Evolutionary conservation across 2,113 vertebrate species (phyloP).

Genomic region (Dinomys branickii): DNA sequence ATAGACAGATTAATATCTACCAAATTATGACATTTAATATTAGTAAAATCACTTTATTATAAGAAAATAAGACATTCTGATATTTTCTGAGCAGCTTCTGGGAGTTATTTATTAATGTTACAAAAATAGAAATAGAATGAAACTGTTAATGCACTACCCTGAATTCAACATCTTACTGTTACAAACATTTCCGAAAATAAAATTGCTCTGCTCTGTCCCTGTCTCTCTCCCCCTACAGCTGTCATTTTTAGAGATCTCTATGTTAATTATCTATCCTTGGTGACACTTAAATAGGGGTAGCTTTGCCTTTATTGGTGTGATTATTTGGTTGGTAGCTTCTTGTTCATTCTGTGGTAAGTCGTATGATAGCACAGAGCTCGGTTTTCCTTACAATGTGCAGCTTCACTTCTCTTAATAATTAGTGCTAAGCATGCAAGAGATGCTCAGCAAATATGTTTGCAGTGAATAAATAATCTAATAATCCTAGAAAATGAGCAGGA

Average conservation of each 20-base stretch:
- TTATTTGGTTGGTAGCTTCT: background rate
- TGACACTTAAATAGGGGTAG: background rate
- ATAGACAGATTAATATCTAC: background rate
- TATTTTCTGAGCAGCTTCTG: background rate
- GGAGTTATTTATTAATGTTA: background rate
- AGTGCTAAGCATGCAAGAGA: too few species aligned
- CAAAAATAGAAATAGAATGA: background rate
- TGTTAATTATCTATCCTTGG: background rate
- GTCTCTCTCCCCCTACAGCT: fast-evolving
- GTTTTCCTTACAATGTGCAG: background rate
- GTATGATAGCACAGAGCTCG: background rate
- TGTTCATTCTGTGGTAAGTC: background rate
- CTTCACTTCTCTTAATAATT: background rate
- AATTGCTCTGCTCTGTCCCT: background rate
- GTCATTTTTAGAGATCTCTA: background rate
- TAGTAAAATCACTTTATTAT: conserved; percentile 1
- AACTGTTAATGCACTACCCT: background rate
- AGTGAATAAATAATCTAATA: background rate
- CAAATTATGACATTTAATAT: background rate
- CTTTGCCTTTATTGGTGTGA: background rate
- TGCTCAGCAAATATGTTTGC: background rate
- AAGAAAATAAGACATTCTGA: background rate
- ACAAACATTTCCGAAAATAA: background rate
- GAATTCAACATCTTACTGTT: background rate
- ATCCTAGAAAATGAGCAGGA: background rate